Base-by-base conservation (phyloP, 1,140 invertebrate species). In the Achroia grisella region DNA sequence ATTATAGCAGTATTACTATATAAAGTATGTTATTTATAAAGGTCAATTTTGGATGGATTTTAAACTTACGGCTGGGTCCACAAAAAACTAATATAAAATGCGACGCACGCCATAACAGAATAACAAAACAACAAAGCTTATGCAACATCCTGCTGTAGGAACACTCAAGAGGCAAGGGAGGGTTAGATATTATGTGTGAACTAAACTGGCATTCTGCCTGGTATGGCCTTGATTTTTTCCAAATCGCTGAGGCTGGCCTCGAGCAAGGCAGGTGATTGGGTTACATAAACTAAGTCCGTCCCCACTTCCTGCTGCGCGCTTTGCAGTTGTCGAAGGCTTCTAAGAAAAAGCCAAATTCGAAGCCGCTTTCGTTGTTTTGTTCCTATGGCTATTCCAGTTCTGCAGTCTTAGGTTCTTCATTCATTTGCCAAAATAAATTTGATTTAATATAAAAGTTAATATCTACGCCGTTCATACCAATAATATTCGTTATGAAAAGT, bases 241-340 rank as follows among this genome's bases (percentile, higher is more conserved):
- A 54, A 67, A 56, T 66, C 61, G 57, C 49, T 56, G 55, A 55
- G 56, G 40, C 64, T 79, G 76, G 73, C 79, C 79, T 83, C 75
- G 71, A 73, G 52, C 65, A 29, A 52, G 76, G 80, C 80, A 85
- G 80, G 80, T 85, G 80, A 82, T 85, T 85, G 80, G 74, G 76
- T 85, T 85, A 85, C 80, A 85, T 82, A 85, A 84, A 78, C 80
- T 82, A 69, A 76, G 73, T 66, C 70, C 74, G 74, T 75, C 80
- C 77, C 78, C 69, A 79, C 78, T 85, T 82, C 80, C 80, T 84
- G 80, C 66, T 78, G 68, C 71, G 64, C 74, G 77, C 66, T 74
- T 65, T 71, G 73, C 80, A 80, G 76, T 84, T 82, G 78, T 73
- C 73, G 69, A 62, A 75, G 72, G 73, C 56, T 81, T 84, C 80